Base-by-base conservation (phyloP, 2,888 invertebrate species). In the Hirudinaria manillensis region DNA sequence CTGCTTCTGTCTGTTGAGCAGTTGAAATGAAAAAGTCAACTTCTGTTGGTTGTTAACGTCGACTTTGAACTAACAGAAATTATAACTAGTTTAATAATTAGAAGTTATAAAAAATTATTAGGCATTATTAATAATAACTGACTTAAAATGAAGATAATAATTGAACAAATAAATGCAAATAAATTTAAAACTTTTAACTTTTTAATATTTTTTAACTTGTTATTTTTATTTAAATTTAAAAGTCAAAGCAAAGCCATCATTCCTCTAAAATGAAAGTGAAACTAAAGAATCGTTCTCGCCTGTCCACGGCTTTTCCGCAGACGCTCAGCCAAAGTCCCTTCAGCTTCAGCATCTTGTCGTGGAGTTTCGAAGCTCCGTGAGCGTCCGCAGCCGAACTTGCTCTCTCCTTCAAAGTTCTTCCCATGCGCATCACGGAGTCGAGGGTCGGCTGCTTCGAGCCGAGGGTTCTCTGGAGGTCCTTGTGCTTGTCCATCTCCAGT, bases 381-480 rank as follows among this genome's bases (percentile, higher is more conserved):
- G 51, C 45, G 10, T 68, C 68, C 1, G 55, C 24, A 16, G 53
- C 87, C 85, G 94, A 94, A 0, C 95, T 94, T 2, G 96, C 95
- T 82, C 93, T 92, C 83, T 97, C 98, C 84, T 94, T 93, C 70
- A 99, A 88, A 56, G 89, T 88, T 84, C 94, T 93, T 74, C 98
- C 98, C 38, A 89, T 89, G 83, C 94, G 92, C 90, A 93, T 92
- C 3, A 94, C 92, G 61, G 89, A 89, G 84, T 99, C 98, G 85
- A 95, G 97, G 6, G 86, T 83, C 1, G 88, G 87, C 86, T 98
- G 98, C 83, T 96, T 96, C 51, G 90, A 89, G 6, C 92, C 92
- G 0, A 99, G 87, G 0, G 92, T 91, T 79, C 94, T 90, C 86
- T 97, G 96, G 86, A 96, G 92, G 83, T 97, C 95, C 82, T 94